phyloP scores from a whole-genome alignment of 2,888 invertebrate species.

The Meta bourneti region DNA sequence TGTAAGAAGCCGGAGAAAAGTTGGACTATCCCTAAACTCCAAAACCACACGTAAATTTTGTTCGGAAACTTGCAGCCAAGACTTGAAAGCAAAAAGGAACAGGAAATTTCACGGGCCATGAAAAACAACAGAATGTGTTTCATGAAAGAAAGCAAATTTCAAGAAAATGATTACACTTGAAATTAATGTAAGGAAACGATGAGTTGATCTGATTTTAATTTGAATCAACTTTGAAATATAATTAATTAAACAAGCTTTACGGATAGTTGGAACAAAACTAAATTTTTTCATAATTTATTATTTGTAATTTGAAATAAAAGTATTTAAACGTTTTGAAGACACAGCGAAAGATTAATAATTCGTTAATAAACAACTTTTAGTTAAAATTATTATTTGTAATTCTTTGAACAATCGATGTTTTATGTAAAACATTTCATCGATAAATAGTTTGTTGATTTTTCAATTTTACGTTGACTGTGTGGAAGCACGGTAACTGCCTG shows the following conservation, averaged over 20 bases:
- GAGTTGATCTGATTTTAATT: too few relatives aligned
- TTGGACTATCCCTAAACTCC: conserved; percentile 30
- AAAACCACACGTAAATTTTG: conserved; percentile 68
- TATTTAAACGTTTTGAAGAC: too few relatives aligned
- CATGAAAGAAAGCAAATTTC: background rate
- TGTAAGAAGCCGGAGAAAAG: conserved; percentile 48
- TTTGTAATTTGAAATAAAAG: background rate
- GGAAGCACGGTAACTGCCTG: background rate
- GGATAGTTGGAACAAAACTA: background rate
- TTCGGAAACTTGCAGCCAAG: conserved; percentile 33
- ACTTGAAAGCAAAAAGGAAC: background rate
- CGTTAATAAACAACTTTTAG: too few relatives aligned
- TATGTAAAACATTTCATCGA: background rate
- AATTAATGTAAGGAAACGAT: too few relatives aligned
- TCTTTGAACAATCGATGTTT: background rate
- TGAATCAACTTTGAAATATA: too few relatives aligned
- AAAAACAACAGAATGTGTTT: background rate
- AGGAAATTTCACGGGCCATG: background rate
- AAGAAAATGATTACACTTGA: background rate
- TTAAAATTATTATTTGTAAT: too few relatives aligned
- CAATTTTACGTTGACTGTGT: background rate
- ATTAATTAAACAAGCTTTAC: too few relatives aligned
- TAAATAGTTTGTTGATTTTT: conserved; percentile 7
- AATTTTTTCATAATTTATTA: background rate
- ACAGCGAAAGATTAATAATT: too few relatives aligned